Evolutionary conservation across 1,140 invertebrate genomes (phyloP).

Genomic region (Atta colombica): DNA sequence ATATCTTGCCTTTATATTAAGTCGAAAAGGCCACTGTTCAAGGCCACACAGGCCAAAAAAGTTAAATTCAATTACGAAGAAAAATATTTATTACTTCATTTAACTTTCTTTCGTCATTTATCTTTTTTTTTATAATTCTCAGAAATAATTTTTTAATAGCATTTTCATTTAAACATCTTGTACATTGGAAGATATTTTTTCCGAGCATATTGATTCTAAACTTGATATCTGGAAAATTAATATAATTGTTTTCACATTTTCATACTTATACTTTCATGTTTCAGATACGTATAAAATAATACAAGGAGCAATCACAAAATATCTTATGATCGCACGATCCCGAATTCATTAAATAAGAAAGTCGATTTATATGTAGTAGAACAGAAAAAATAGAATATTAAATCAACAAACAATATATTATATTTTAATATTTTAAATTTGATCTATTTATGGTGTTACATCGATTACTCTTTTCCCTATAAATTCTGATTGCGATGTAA

Average conservation of each 20-base stretch:
- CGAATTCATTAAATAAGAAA: slow-evolving; percentile 63
- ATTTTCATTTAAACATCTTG: slow-evolving; percentile 71
- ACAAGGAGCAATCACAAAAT: slow-evolving; percentile 70
- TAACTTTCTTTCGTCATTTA: slow-evolving; percentile 60
- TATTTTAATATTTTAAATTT: slow-evolving; percentile 47
- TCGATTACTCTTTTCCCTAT: not conserved
- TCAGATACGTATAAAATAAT: slow-evolving; percentile 64
- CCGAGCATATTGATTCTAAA: slow-evolving; percentile 72
- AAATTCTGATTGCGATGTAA: slow-evolving; percentile 6
- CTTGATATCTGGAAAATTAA: slow-evolving; percentile 65
- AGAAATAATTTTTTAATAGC: slow-evolving; percentile 67
- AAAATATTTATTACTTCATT: slow-evolving; percentile 47
- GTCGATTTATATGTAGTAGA: slow-evolving; percentile 47
- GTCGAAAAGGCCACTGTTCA: slow-evolving; percentile 85
- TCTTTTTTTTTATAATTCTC: slow-evolving; percentile 57
- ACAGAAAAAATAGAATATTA: slow-evolving; percentile 19
- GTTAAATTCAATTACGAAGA: slow-evolving; percentile 77
- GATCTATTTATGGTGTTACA: slow-evolving; percentile 10
- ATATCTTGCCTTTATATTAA: slow-evolving; percentile 77
- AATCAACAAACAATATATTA: slow-evolving; percentile 41
- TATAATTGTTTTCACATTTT: slow-evolving; percentile 65
- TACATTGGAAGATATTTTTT: slow-evolving; percentile 73
- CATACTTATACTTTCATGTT: slow-evolving; percentile 68
- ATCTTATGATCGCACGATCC: slow-evolving; percentile 2
- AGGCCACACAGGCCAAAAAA: slow-evolving; percentile 85